Conservation (phyloP, 2,888 invertebrate species). For the Disparrhopalites patrizii region DNA sequence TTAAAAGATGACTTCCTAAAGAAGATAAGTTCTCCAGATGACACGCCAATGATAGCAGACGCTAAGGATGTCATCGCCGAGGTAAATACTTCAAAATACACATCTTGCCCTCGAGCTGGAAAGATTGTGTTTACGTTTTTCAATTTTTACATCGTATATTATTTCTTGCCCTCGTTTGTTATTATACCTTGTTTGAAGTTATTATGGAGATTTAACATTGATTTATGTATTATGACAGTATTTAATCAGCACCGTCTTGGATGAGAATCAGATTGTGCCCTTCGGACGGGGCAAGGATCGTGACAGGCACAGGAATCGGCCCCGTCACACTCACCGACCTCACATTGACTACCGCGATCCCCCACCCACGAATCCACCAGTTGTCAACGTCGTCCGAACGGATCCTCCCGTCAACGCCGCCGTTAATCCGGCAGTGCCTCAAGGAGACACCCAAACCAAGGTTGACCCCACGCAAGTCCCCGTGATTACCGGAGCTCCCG, state of each 20-base stretch:
- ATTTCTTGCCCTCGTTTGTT: neutral
- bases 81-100: neutral
- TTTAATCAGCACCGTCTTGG: neutral
- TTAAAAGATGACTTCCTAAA: constrained; percentile 15
- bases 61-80: constrained; percentile 18
- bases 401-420: neutral
- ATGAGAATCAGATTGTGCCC: constrained; percentile 2
- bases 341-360: constrained; percentile 15
- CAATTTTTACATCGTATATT: neutral
- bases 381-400: neutral
- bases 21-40: constrained; percentile 13
- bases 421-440: constrained; percentile 5
- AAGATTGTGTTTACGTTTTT: too few species aligned
- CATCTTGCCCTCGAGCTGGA: too few species aligned
- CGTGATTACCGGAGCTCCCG: neutral
- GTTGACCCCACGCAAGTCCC: neutral
- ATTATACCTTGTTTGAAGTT: neutral
- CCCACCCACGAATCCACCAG: neutral
- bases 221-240: neutral
- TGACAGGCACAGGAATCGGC: neutral
- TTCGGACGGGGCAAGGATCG: neutral
- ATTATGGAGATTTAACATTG: too few species aligned
- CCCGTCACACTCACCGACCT: neutral
- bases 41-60: constrained; percentile 9
- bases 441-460: neutral